A percentile compares a stretch with the other conserved stretches of the same genome.
These are phyloP conservation scores for Trissoscelio sp. DNA, from an alignment of 2,888 invertebrate species.

Conservation along the genomic window DNA sequence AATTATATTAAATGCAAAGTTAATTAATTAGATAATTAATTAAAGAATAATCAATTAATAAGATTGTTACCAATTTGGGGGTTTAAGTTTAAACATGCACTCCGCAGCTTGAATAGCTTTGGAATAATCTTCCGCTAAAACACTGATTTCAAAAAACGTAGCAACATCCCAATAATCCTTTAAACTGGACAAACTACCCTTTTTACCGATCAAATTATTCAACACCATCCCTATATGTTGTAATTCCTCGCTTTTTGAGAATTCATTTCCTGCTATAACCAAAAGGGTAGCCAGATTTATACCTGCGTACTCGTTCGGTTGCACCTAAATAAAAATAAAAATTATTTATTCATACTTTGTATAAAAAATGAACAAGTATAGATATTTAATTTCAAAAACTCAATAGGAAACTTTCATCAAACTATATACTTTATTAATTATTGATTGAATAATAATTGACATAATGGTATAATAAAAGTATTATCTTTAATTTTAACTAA, in stretches of 20 bases:
- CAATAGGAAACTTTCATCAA: too few species aligned
- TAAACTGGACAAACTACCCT: conserved; percentile 95
- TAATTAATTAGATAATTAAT: too few species aligned
- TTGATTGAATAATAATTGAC: too few species aligned
- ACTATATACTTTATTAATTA: too few species aligned
- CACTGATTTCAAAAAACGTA: conserved; percentile 99
- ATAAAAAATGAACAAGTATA: too few species aligned
- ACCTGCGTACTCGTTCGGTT: conserved; percentile 99
- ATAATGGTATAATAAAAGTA: too few species aligned
- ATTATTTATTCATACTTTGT: not conserved
- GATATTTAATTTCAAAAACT: too few species aligned
- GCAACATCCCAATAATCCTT: conserved; percentile 99
- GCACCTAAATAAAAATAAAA: conserved; percentile 85
- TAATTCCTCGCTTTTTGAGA: conserved; percentile 94
- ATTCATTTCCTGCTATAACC: conserved; percentile 98
- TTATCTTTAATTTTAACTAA: too few species aligned
- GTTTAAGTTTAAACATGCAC: conserved; percentile 95
- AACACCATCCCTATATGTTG: conserved; percentile 97
- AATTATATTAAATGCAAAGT: too few species aligned
- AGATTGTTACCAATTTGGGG: conserved; percentile 91
- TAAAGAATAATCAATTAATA: too few species aligned
- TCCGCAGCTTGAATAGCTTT: conserved; percentile 99
- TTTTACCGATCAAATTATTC: conserved; percentile 98
- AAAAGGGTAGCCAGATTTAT: conserved; percentile 98
- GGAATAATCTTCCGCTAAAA: conserved; percentile 97